phyloP scores from a whole-genome alignment of 2,797 vertebrate genomes.

The Diglossa cyanea region DNA sequence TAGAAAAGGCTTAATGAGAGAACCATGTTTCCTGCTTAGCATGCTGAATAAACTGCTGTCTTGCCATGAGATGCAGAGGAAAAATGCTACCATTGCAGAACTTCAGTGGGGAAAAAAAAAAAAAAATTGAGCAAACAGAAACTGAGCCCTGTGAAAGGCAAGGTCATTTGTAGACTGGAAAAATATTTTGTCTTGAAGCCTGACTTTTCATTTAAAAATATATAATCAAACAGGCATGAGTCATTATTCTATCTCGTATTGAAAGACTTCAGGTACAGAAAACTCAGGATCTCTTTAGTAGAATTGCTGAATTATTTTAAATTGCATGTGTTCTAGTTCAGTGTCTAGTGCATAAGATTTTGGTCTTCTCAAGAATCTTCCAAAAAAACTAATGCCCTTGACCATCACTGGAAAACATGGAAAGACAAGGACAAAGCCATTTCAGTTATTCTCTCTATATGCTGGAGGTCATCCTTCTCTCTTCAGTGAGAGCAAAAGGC shows the following conservation, averaged over 20 bases:
- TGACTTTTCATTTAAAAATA: neutral
- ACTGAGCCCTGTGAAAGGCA: neutral
- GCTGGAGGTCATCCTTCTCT: neutral
- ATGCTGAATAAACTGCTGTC: neutral
- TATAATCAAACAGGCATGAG: neutral
- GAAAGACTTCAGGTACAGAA: neutral
- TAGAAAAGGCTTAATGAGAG: neutral
- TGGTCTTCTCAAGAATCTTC: neutral
- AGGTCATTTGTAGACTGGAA: neutral
- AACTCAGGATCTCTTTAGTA: neutral
- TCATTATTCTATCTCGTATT: neutral
- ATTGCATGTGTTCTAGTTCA: neutral
- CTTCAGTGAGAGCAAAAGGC: neutral
- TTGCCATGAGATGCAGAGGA: neutral
- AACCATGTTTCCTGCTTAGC: neutral
- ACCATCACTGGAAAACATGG: neutral
- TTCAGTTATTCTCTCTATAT: neutral
- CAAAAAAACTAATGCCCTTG: neutral
- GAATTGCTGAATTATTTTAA: neutral
- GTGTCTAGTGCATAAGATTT: neutral
- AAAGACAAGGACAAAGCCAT: neutral
- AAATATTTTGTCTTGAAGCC: neutral
- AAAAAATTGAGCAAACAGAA: neutral
- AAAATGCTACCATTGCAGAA: slow-evolving; percentile 1
- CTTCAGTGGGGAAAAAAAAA: neutral